Evolutionary conservation across 2,797 vertebrate species (phyloP), one percentile per base, ranked within the genome.

Genomic region (Platyrinchus mystaceus): DNA sequence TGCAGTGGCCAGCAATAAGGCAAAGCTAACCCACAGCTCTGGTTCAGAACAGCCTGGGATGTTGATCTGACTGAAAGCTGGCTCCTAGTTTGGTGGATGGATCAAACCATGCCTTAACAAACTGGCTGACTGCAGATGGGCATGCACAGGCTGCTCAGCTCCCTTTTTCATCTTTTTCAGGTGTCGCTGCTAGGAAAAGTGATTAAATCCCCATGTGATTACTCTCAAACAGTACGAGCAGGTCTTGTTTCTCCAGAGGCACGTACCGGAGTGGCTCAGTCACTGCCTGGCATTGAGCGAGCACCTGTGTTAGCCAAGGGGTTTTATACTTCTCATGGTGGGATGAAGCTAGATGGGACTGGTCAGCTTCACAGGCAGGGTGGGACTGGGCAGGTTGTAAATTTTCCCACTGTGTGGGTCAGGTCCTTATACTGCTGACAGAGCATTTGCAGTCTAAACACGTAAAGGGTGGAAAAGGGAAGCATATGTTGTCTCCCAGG

Each of bases 401-500:
- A 92, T 81, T 76, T 30, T 75, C 76, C 14, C 0, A 5, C n/a
- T 71, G 62, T 41, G 56, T 91, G 69, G 84, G 87, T 95, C 79
- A 90, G 79, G 62, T 89, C 73, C 53, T 84, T 84, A 26, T 34
- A 37, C 41, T 62, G 85, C 73, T 90, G 79, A 53, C 73, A 73
- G 79, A 75, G 80, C 37, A 6, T 90, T 87, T 89, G 49, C 84
- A 94, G 69, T 92, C 92, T 59, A 78, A 93, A 92, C 87, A 95
- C 44, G 24, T 92, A 87, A 95, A 86, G 79, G 59, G 84, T 95
- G 74, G 94, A 76, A 94, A 90, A 93, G 69, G 66, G 82, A 93
- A 96, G 91, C 92, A 92, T 91, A 92, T 96, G 87, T 67, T 94
- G 85, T 85, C 87, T 94, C 89, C 94, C 89, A 82, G 59, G 91